Percentiles rank a stretch among this genome's conserved stretches.
These are phyloP conservation scores for Brenthis hecate DNA, from an alignment of 2,888 invertebrate species.

Conservation along the genomic window DNA sequence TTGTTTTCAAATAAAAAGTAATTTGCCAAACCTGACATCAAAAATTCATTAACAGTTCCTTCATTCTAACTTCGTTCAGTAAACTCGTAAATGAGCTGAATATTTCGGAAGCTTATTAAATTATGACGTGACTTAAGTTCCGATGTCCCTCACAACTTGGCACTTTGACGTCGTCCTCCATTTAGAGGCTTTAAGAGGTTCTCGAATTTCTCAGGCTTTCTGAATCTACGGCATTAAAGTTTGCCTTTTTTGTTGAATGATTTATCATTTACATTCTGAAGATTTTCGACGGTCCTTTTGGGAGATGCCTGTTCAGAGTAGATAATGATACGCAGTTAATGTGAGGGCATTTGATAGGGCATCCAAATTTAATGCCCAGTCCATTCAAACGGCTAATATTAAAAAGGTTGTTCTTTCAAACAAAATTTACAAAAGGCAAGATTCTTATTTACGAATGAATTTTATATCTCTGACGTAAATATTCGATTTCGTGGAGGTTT, in stretches of 20 bases:
- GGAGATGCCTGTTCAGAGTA: constrained; percentile 18
- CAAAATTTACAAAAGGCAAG: constrained; percentile 6
- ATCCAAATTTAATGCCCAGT: constrained; percentile 2
- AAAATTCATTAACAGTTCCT: constrained; percentile 29
- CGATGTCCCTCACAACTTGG: constrained; percentile 28
- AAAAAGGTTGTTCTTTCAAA: constrained; percentile 14
- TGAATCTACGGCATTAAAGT: constrained; percentile 25
- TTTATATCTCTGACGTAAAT: constrained; percentile 4
- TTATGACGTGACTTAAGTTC: constrained; percentile 34
- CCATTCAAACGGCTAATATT: constrained; percentile 16
- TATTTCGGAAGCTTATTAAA: constrained; percentile 37
- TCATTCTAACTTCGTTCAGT: constrained; percentile 24
- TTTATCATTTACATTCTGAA: constrained; percentile 26
- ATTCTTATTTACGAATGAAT: constrained; percentile 1
- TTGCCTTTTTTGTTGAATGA: constrained; percentile 27
- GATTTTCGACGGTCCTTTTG: constrained; percentile 29
- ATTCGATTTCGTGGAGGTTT: background rate
- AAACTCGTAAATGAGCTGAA: constrained; percentile 32
- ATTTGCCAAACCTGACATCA: constrained; percentile 28
- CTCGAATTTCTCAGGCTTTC: constrained; percentile 25
- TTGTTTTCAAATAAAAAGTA: constrained; percentile 23
- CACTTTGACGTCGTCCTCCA: constrained; percentile 29
- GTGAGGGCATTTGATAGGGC: constrained; percentile 12
- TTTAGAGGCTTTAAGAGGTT: constrained; percentile 28
- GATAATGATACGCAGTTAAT: constrained; percentile 27